Evolutionary conservation across 2,888 invertebrate species (phyloP), one percentile per base, ranked within the genome.

Genomic region (Catocala fraxini): DNA sequence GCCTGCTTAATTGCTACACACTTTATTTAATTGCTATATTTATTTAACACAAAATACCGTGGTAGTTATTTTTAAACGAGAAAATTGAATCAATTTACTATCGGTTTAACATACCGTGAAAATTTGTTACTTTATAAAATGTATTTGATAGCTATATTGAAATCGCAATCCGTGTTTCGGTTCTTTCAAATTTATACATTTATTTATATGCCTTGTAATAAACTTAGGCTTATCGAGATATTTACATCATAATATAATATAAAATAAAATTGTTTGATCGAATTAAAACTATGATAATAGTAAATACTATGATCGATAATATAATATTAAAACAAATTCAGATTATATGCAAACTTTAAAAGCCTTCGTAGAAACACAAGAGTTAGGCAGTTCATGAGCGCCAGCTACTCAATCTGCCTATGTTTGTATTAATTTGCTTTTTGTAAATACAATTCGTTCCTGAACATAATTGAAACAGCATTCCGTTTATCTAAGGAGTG

Each of bases 21-120:
- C 63, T 74, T 74, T 74, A 65, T 67, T 70, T 64, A 65, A 77
- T 67, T 67, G 51, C 34, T 25, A 33, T 52, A 43, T 62, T 62
- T 59, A 69, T 59, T 62, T 51, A 53, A 58, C 25, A 46, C 9
- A 41, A 58, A 46, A 56, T 56, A 15, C n/a, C 7, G 15, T 43
- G 13, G 7, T 43, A 43, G 43, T 34, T 56, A 48, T 41, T 12
- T 12, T 13, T 10, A 35, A 55, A 55, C 35, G 5, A 49, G 13
- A 43, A 43, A 35, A 51, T 51, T 51, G 6, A 51, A 51, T 51
- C 51, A 35, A 35, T 51, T 51, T 49, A 34, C 49, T n/a, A 34
- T 34, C 33, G 6, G 25, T 5, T 47, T 46, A 46, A 46, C 45
- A n/a, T 46, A 12, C 47, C 25, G 47, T 25, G 47, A 25, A 25